phyloP scores from a whole-genome alignment of 2,113 vertebrate genomes.

The Paramormyrops kingsleyae region DNA sequence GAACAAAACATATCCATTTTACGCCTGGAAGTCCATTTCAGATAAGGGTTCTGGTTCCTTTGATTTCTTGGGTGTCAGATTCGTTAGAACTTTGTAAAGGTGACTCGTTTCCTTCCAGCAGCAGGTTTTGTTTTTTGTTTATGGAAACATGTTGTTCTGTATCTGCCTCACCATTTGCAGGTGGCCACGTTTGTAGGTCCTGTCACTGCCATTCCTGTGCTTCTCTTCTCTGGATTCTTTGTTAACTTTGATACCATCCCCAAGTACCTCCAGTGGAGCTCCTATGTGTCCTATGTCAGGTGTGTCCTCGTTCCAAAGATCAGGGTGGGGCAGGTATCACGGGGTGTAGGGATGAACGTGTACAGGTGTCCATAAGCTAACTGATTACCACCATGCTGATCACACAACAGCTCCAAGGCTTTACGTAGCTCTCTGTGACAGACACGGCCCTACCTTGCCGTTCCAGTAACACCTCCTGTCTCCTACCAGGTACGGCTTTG shows the following conservation, averaged over 20 bases:
- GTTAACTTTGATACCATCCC: constrained; percentile 98
- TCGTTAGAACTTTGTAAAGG: not conserved
- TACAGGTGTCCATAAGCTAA: not conserved
- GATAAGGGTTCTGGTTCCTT: not conserved
- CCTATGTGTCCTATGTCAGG: constrained; percentile 97
- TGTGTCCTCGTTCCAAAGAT: constrained; percentile 34
- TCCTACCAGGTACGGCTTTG: constrained; percentile 82
- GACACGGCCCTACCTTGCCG: not conserved
- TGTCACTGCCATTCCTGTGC: constrained; percentile 88
- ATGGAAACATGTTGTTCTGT: not conserved
- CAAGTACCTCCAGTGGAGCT: constrained; percentile 95
- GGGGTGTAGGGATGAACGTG: not conserved
- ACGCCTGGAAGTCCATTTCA: not conserved
- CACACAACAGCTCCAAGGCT: not conserved
- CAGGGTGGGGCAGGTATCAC: not conserved
- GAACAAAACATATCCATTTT: not conserved
- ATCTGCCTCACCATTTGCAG: constrained; percentile 45
- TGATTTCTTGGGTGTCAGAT: not conserved
- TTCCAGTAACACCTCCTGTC: not conserved
- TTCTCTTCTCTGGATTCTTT: constrained; percentile 97
- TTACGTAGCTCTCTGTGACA: not conserved
- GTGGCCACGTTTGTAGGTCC: constrained; percentile 95
- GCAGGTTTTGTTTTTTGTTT: not conserved
- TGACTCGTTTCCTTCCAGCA: not conserved
- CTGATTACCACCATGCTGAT: not conserved